Base-by-base conservation (phyloP, 2,797 vertebrate genomes). In the Dipus sagitta region DNA sequence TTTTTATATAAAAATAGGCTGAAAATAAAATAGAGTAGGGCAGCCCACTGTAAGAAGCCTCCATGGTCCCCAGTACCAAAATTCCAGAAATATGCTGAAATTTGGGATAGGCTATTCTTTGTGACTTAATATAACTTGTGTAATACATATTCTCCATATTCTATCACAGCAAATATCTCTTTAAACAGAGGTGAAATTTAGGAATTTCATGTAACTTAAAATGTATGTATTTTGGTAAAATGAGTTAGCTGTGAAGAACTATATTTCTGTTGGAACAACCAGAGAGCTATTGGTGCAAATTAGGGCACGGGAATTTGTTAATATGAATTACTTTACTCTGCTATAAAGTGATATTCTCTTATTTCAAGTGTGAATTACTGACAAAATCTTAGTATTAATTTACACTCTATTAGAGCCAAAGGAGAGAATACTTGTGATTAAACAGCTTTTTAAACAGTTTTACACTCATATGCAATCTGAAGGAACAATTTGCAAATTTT, bases 351-450 rank as follows among this genome's bases (percentile, higher is more conserved):
- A 42, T 52, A 60, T 12, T 86, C 6, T 9, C 21, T 52, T 75
- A 18, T 58, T 76, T 62, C 42, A 92, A 81, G 76, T 82, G 92
- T 14, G 30, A 93, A 92, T 77, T 87, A 24, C 54, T 90, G 83
- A 64, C 92, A 58, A 78, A 74, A 78, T 88, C 26, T n/a, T 28
- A 77, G 24, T 58, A 77, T 62, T 77, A 72, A 88, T 77, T 88
- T 52, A 24, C 42, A 34, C 23, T 15, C 15, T 74, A 32, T 47
- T 17, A 64, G 58, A 90, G 42, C 2, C 64, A 32, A 70, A 32
- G 52, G 38, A 87, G 68, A 77, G 24, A 76, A 92, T 67, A 62
- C 2, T 10, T 26, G 42, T 52, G 28, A 84, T 86, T 58, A 84
- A 75, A 85, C 64, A 72, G 18, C 79, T 68, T 93, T 68, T 75